Evolutionary conservation across 2,113 vertebrate genomes (phyloP).

Genomic region (Lichenostomus cassidix): DNA sequence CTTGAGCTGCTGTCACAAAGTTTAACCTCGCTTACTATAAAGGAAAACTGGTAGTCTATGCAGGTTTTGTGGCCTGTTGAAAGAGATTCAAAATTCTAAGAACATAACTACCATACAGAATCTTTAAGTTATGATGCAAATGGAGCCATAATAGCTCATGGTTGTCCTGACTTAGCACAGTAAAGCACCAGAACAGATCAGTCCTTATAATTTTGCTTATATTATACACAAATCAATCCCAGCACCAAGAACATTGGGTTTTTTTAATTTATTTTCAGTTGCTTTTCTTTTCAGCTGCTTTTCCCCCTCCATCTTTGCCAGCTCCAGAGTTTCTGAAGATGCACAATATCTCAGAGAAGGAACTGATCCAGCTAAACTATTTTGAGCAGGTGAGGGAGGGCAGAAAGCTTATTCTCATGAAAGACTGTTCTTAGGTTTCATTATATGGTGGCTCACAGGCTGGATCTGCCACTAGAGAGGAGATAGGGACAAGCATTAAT

Average conservation of each 20-base stretch:
- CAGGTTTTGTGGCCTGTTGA: not conserved
- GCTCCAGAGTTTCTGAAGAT: not conserved
- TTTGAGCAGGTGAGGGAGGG: not conserved
- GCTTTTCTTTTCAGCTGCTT: not conserved
- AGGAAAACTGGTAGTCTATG: not conserved
- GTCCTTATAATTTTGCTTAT: not conserved
- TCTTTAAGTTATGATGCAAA: not conserved
- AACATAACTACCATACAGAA: not conserved
- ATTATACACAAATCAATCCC: not conserved
- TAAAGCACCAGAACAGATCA: not conserved
- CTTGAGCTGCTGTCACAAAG: not conserved
- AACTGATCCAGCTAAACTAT: not conserved
- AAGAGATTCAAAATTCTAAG: not conserved
- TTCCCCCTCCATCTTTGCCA: not conserved
- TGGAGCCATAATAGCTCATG: not conserved
- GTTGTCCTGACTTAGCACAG: not conserved
- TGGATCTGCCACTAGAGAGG: not conserved
- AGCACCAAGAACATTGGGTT: accelerated
- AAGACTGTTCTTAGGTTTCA: not conserved
- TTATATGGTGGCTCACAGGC: not conserved
- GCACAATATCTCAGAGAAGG: not conserved
- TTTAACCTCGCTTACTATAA: not conserved
- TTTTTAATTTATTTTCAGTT: not conserved
- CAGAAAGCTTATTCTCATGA: not conserved
- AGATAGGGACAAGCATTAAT: not conserved